These are phyloP conservation scores for Thyatira batis DNA, from an alignment of 2,888 invertebrate species.

Conservation along the genomic window DNA sequence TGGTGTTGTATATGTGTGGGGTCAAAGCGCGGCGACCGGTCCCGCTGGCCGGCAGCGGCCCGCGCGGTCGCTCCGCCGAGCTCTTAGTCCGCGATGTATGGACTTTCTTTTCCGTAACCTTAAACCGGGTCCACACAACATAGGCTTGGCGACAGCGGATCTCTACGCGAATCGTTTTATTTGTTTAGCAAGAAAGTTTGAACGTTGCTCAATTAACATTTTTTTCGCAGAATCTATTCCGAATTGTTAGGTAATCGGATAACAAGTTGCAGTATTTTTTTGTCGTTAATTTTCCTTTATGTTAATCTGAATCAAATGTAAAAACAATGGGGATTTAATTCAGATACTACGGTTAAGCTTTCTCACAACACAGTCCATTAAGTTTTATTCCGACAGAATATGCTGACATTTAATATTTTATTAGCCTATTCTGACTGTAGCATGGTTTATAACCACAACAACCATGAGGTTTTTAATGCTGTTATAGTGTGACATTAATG, in stretches of 20 bases:
- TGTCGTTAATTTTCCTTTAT: no score
- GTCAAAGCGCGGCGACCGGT: slow-evolving; percentile 71
- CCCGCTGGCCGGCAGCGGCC: slow-evolving; percentile 20
- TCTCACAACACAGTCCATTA: background rate
- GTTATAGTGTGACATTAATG: background rate
- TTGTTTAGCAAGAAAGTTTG: slow-evolving; percentile 1
- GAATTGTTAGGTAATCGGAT: background rate
- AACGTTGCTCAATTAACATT: background rate
- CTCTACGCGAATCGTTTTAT: background rate
- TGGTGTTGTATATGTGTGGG: slow-evolving; percentile 41
- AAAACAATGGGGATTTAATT: background rate
- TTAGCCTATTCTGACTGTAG: background rate
- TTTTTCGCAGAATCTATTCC: background rate
- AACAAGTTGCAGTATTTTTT: background rate
- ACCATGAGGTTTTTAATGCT: background rate
- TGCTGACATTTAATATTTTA: background rate
- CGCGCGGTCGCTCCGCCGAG: slow-evolving; percentile 11
- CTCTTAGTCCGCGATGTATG: slow-evolving; percentile 32
- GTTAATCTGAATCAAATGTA: no score
- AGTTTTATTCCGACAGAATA: background rate
- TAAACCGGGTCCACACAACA: slow-evolving; percentile 34
- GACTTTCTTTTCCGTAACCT: slow-evolving; percentile 76
- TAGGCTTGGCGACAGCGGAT: slow-evolving; percentile 25
- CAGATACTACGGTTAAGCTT: background rate
- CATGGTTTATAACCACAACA: background rate